Percentiles rank a stretch among this genome's conserved stretches.
These are phyloP conservation scores for Hydra vulgaris DNA, from an alignment of 30 jellyfish, hydroid and myxozoan genomes.

Conservation along the genomic window DNA sequence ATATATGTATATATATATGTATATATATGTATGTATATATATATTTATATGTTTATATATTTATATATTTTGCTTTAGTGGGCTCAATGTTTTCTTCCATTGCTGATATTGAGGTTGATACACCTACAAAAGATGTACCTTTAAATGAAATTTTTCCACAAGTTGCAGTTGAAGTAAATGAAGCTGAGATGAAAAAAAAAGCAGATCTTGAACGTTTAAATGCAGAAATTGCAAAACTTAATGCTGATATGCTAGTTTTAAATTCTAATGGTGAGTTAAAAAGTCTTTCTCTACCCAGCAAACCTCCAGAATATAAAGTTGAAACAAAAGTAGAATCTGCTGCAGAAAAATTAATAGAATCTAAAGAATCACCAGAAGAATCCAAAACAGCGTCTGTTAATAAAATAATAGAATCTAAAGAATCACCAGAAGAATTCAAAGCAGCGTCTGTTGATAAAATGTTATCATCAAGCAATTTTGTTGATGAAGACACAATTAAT, in stretches of 20 bases:
- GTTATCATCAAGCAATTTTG: background rate
- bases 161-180: constrained; percentile 9
- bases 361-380: background rate
- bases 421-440: background rate
- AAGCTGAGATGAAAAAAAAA: constrained; percentile 12
- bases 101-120: constrained; percentile 11
- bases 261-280: background rate
- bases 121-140: constrained; percentile 15
- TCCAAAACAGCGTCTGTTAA: background rate
- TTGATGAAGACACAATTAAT: constrained; percentile 3
- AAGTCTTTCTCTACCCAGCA: background rate
- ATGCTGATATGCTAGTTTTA: constrained; percentile 5
- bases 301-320: background rate
- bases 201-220: constrained; percentile 17
- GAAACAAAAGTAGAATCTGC: background rate
- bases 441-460: background rate
- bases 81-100: constrained; percentile 25
- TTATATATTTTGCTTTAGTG: constrained; percentile 3
- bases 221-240: constrained; percentile 25
- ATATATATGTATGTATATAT: too few species aligned
- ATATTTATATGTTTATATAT: too few species aligned
- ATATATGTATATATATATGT: too few species aligned
- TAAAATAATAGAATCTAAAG: background rate
- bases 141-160: constrained; percentile 18
- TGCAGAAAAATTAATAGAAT: background rate